phyloP scores from a whole-genome alignment of 2,113 vertebrate species.

The Crotalus horridus region DNA sequence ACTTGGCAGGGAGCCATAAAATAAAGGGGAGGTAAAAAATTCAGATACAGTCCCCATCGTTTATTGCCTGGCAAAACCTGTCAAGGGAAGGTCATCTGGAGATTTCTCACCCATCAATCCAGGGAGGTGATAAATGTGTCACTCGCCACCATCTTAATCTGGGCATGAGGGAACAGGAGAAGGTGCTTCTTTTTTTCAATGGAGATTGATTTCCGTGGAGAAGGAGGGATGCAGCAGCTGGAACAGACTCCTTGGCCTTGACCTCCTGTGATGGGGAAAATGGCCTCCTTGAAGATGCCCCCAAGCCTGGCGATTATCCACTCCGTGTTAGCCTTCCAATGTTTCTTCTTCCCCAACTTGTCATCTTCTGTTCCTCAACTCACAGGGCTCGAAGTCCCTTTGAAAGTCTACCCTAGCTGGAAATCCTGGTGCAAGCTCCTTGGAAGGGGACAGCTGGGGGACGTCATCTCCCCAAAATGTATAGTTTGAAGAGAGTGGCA shows the following conservation, averaged over 20 bases:
- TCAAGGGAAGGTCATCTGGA: conserved; percentile 39
- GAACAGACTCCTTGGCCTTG: background rate
- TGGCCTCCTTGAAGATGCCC: background rate
- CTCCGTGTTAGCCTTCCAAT: background rate
- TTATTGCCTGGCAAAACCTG: conserved; percentile 47
- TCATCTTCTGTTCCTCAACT: background rate
- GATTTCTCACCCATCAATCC: conserved; percentile 34
- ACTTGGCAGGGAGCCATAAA: conserved; percentile 34
- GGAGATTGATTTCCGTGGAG: conserved; percentile 23
- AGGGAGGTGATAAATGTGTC: conserved; percentile 54
- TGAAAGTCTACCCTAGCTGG: background rate
- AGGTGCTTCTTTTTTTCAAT: conserved; percentile 54
- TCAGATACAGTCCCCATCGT: conserved; percentile 42
- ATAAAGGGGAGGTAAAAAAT: background rate
- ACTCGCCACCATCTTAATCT: conserved; percentile 30
- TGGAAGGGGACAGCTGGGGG: background rate
- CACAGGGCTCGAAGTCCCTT: background rate
- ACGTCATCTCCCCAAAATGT: background rate
- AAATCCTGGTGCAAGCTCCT: background rate
- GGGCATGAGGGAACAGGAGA: background rate
- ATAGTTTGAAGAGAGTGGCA: background rate
- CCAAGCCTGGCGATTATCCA: background rate
- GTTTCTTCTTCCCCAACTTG: background rate
- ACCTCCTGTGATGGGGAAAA: background rate
- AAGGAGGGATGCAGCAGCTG: background rate